A percentile compares a stretch with the other conserved stretches of the same genome.
Conservation (phyloP, 2,113 vertebrate species). For the Mixornis gularis region DNA sequence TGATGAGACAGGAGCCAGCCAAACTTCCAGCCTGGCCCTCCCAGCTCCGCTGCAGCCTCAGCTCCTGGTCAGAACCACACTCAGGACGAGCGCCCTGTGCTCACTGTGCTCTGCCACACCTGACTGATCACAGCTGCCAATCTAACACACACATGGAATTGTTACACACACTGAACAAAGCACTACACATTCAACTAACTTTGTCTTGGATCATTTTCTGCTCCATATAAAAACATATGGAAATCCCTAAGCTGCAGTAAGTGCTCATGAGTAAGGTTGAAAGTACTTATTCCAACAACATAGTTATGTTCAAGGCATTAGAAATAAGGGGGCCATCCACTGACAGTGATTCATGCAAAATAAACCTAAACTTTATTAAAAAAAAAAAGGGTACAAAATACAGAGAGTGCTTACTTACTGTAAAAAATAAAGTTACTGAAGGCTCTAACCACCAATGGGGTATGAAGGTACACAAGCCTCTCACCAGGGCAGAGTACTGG, state of each 20-base stretch:
- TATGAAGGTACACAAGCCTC: slow-evolving; percentile 1
- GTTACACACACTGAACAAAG: slow-evolving; percentile 25
- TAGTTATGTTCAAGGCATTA: slow-evolving; percentile 55
- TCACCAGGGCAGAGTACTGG: background rate
- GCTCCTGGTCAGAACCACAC: background rate
- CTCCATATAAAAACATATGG: slow-evolving; percentile 8
- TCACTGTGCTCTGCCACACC: slow-evolving; percentile 8
- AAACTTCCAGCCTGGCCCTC: slow-evolving; percentile 1
- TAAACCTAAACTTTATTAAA: slow-evolving; percentile 67
- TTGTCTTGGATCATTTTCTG: background rate
- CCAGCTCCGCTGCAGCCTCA: background rate
- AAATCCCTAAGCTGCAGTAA: slow-evolving; percentile 49
- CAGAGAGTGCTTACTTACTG: slow-evolving; percentile 59
- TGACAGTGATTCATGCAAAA: slow-evolving; percentile 72
- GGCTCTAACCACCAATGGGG: slow-evolving; percentile 19
- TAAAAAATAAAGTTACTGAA: slow-evolving; percentile 64
- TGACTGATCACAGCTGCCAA: slow-evolving; percentile 28
- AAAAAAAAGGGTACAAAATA: slow-evolving; percentile 39
- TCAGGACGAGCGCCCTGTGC: background rate
- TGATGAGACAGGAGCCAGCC: slow-evolving; percentile 21
- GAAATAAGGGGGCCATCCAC: slow-evolving; percentile 59
- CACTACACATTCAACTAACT: background rate
- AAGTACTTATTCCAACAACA: slow-evolving; percentile 60
- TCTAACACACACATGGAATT: slow-evolving; percentile 3
- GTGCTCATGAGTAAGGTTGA: slow-evolving; percentile 64